Percentiles rank a stretch among this genome's conserved stretches.
Conservation (phyloP, 2,113 vertebrate species). For the Trematomus loennbergii region DNA sequence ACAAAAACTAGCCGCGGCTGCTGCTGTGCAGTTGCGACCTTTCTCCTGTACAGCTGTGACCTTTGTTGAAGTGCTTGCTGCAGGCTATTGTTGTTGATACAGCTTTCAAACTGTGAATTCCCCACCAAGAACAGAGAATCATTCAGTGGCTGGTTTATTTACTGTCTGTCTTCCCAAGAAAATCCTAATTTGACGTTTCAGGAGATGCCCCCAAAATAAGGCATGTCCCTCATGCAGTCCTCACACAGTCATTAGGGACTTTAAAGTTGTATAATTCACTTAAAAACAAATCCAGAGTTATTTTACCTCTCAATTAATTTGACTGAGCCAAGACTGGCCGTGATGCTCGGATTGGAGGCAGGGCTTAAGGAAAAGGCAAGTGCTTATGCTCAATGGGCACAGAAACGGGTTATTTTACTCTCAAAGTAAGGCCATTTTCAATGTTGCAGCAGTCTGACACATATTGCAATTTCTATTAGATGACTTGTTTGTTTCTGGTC, state of each 20-base stretch:
- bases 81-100: slow-evolving; percentile 45
- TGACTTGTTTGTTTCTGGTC: no score
- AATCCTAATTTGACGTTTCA: background rate
- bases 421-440: no score
- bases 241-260: background rate
- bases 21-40: slow-evolving; percentile 22
- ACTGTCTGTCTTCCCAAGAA: background rate
- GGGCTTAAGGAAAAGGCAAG: no score
- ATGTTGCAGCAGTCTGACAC: no score
- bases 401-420: no score
- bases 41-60: slow-evolving; percentile 32
- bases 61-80: slow-evolving; percentile 49
- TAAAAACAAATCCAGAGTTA: no score
- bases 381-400: no score
- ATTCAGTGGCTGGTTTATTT: background rate
- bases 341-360: no score
- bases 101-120: slow-evolving; percentile 14
- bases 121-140: slow-evolving; percentile 7
- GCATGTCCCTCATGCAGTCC: background rate
- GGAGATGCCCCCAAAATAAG: background rate
- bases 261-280: no score
- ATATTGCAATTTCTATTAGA: no score
- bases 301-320: no score
- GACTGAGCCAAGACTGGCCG: no score
- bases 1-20: slow-evolving; percentile 29